Evolutionary conservation across 2,113 vertebrate species (phyloP), one percentile per base, ranked within the genome.

Genomic region (Crotalus tigris): DNA sequence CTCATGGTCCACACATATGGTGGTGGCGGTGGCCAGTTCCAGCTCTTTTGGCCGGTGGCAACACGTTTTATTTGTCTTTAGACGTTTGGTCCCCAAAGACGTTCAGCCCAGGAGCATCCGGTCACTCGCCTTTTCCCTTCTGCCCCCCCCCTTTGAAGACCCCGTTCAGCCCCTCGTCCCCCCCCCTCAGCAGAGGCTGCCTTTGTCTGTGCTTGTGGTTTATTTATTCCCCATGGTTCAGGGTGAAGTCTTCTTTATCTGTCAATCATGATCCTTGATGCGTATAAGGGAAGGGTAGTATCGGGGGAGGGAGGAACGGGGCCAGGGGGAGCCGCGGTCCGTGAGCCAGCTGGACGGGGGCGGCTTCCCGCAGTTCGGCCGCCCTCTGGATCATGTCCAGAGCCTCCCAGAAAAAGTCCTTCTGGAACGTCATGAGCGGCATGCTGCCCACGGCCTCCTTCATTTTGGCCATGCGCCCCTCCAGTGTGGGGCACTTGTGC

Each of bases 321-420:
- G 44, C 53, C 33, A 10, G 53, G 46, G 61, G 53, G 86, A 33
- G 85, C n/a, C 93, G 75, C 88, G 51, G 5, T 1, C 86, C 0
- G 33, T 2, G 39, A 12, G 91, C 94, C 96, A 89, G 96, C 96
- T 92, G 94, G 93, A 59, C 49, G n/a, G 0, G 87, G 91, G 75
- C 7, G 94, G 81, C 53, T 19, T 92, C 87, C 44, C n/a, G 92
- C 51, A 91, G 75, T 8, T 59, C 91, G 23, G 94, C 92, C 10
- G 94, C 93, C n/a, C 90, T 95, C 94, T 97, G 97, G 85, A 97
- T 92, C 90, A 96, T 96, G 94, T 96, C 94, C 94, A 98, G 88
- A 3, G 97, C 97, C 85, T 97, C 95, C 95, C 96, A 96, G 90
- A 98, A 97, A 92, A 97, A 97, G 87, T 96, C 95, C 85, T 94